These are phyloP conservation scores for Chaenogobius annularis DNA, from an alignment of 2,113 vertebrate genomes.

Conservation along the genomic window DNA sequence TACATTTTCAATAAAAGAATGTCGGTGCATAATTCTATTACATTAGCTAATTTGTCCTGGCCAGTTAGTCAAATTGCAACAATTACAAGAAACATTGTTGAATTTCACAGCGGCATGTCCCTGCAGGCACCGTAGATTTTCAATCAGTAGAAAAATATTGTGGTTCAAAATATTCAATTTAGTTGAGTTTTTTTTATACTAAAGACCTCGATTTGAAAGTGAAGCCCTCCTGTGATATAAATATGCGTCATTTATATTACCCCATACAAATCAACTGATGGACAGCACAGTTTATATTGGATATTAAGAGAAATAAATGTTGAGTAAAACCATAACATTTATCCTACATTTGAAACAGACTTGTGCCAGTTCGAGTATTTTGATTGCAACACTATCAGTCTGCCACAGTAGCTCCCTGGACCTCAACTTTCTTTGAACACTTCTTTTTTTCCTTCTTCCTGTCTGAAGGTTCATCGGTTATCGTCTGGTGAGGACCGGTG, in stretches of 20 bases:
- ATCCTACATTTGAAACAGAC: not conserved
- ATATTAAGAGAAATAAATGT: not conserved
- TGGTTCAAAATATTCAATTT: no score
- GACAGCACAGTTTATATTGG: not conserved
- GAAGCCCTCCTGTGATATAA: not conserved
- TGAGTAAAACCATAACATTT: conserved; percentile 1
- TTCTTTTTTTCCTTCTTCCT: conserved; percentile 1
- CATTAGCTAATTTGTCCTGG: not conserved
- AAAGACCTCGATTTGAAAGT: not conserved
- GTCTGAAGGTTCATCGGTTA: conserved; percentile 4
- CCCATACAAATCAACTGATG: not conserved
- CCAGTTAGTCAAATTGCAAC: no score
- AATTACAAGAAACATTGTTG: not conserved
- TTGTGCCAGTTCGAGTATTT: not conserved
- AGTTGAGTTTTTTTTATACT: no score
- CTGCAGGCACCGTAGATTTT: not conserved
- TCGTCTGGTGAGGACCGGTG: conserved; percentile 1
- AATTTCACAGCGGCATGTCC: not conserved
- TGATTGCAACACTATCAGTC: conserved; percentile 12
- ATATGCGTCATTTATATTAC: not conserved
- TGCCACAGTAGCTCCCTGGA: conserved; percentile 3
- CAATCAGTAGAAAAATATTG: no score
- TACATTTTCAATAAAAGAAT: no score
- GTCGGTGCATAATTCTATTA: not conserved
- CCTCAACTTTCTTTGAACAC: conserved; percentile 1